Evolutionary conservation across 2,797 vertebrate species (phyloP).

Genomic region (Intellagama lesueurii): DNA sequence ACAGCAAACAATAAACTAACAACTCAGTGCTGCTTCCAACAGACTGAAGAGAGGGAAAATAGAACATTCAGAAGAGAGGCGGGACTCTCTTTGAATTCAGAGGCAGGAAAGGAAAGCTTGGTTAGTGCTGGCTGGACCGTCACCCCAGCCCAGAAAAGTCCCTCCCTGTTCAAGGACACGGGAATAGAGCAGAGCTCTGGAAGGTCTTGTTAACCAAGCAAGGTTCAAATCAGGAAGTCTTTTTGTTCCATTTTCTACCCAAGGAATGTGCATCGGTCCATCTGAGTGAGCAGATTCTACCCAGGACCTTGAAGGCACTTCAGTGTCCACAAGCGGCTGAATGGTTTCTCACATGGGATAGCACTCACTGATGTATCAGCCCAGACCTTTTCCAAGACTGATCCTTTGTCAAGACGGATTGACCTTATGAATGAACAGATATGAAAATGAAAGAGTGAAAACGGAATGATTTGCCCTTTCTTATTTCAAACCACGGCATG

Average conservation of each 20-base stretch:
- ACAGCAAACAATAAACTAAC: no score
- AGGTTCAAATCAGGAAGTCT: neutral
- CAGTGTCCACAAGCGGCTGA: neutral
- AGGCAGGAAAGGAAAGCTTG: no score
- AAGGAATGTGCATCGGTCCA: neutral
- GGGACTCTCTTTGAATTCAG: no score
- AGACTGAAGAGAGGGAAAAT: no score
- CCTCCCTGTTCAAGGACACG: neutral
- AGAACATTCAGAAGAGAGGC: no score
- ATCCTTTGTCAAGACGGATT: neutral
- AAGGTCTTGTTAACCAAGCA: neutral
- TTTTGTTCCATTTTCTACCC: neutral
- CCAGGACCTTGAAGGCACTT: neutral
- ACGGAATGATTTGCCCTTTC: no score
- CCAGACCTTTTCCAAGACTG: no score
- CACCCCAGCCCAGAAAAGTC: no score
- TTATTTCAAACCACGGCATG: neutral
- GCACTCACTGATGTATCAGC: neutral
- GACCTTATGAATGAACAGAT: neutral
- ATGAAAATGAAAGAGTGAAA: neutral
- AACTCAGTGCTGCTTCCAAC: no score
- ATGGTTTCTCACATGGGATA: neutral
- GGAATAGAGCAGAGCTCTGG: neutral
- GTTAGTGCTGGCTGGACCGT: no score
- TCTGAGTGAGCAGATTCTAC: neutral